Evolutionary conservation across 1,140 invertebrate genomes (phyloP).

Genomic region (Plodia interpunctella): DNA sequence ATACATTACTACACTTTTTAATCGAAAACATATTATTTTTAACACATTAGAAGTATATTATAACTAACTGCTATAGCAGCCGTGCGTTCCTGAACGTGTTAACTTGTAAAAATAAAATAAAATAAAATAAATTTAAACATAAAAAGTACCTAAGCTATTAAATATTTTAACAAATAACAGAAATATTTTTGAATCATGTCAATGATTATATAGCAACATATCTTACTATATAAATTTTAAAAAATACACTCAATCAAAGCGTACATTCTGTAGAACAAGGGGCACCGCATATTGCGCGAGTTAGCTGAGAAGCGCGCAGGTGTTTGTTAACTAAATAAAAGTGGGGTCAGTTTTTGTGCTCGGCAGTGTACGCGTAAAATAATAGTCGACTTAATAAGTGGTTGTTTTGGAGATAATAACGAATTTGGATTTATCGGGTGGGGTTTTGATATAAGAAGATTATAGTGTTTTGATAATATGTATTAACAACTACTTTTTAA

Average conservation of each 20-base stretch:
- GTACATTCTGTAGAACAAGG: slow-evolving; percentile 31
- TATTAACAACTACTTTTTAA: no score
- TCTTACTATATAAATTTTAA: background rate
- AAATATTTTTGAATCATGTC: no score
- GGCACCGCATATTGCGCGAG: slow-evolving; percentile 50
- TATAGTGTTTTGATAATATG: slow-evolving; percentile 14
- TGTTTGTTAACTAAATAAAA: slow-evolving; percentile 41
- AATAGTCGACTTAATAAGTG: slow-evolving; percentile 61
- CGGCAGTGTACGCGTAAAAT: slow-evolving; percentile 50
- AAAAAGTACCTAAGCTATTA: no score
- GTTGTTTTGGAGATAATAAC: slow-evolving; percentile 55
- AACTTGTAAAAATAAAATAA: no score
- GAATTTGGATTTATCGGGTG: background rate
- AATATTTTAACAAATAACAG: no score
- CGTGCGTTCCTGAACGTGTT: no score
- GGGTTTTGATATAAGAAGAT: slow-evolving; percentile 24
- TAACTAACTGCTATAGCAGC: no score
- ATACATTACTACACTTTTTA: no score
- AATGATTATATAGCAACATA: no score
- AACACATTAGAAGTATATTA: no score
- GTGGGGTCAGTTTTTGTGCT: slow-evolving; percentile 53
- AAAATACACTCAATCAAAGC: background rate
- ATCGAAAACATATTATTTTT: no score
- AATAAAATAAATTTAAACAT: no score
- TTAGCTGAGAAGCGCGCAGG: slow-evolving; percentile 59